A percentile compares a stretch with the other conserved stretches of the same genome.
Evolutionary conservation across 2,888 invertebrate genomes (phyloP).

Genomic region (Watsonalla binaria): DNA sequence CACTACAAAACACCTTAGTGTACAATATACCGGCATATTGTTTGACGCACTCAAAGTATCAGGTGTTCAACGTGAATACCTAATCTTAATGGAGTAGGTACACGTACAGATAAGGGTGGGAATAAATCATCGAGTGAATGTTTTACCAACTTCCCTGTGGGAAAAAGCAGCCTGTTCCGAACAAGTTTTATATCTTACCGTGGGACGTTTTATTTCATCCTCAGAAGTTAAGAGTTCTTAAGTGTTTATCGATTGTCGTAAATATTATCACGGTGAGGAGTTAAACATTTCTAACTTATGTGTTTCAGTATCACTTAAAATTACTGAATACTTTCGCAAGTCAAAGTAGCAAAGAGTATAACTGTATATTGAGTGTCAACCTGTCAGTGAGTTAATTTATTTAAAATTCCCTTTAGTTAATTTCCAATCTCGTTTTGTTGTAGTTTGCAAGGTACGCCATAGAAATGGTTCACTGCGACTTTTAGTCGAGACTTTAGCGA

Average conservation of each 20-base stretch:
- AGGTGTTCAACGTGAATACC: slow-evolving; percentile 73
- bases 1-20: slow-evolving; percentile 11
- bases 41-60: slow-evolving; percentile 61
- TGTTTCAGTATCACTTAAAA: too few relatives aligned
- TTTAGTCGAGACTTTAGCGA: too few relatives aligned
- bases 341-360: too few relatives aligned
- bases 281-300: slow-evolving; percentile 7
- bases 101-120: slow-evolving; percentile 56
- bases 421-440: too few relatives aligned
- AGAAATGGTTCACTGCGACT: too few relatives aligned
- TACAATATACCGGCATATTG: slow-evolving; percentile 23
- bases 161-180: slow-evolving; percentile 64
- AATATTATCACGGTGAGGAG: slow-evolving; percentile 25
- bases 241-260: slow-evolving; percentile 30
- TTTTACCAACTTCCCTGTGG: slow-evolving; percentile 64
- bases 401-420: too few relatives aligned
- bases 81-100: slow-evolving; percentile 72
- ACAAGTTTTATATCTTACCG: slow-evolving; percentile 30
- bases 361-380: too few relatives aligned
- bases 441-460: too few relatives aligned
- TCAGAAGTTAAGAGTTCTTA: slow-evolving; percentile 25
- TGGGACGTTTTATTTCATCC: slow-evolving; percentile 36
- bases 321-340: too few relatives aligned
- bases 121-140: slow-evolving; percentile 69
- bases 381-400: too few relatives aligned